Evolutionary conservation across 2,113 vertebrate genomes (phyloP).

Genomic region (Percopsis transmontana): DNA sequence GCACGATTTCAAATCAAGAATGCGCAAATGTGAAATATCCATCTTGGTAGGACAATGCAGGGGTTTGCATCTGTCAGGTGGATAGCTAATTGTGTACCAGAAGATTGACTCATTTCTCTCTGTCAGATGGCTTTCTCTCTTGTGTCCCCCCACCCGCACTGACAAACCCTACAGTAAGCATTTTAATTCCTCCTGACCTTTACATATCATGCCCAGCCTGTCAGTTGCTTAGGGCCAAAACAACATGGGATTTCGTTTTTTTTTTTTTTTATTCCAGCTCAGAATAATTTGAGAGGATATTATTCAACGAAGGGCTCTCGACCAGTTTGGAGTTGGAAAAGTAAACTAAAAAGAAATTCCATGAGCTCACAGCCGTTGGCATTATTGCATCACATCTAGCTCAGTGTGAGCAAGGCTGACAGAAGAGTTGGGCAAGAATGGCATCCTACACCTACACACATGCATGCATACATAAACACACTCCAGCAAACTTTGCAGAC

Average conservation of each 20-base stretch:
- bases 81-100: slow-evolving; percentile 29
- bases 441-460: slow-evolving; percentile 23
- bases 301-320: slow-evolving; percentile 27
- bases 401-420: slow-evolving; percentile 7
- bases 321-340: slow-evolving; percentile 40
- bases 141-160: slow-evolving; percentile 42
- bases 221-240: slow-evolving; percentile 70
- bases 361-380: slow-evolving; percentile 39
- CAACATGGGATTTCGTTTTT: slow-evolving; percentile 64
- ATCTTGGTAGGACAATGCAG: slow-evolving; percentile 26
- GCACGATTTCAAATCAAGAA: slow-evolving; percentile 24
- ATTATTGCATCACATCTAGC: slow-evolving; percentile 41
- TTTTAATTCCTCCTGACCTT: slow-evolving; percentile 74
- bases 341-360: slow-evolving; percentile 41
- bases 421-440: not conserved
- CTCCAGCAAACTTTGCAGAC: too few relatives aligned
- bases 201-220: slow-evolving; percentile 62
- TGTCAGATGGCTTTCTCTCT: slow-evolving; percentile 64
- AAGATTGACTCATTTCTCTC: slow-evolving; percentile 42
- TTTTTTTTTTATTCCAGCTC: slow-evolving; percentile 53
- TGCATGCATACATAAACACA: slow-evolving; percentile 29
- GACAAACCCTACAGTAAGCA: slow-evolving; percentile 69
- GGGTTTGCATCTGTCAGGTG: slow-evolving; percentile 36
- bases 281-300: slow-evolving; percentile 65
- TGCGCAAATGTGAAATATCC: slow-evolving; percentile 24